Conservation (phyloP, 2,888 invertebrate genomes). For the Ptychoptera albimana region DNA sequence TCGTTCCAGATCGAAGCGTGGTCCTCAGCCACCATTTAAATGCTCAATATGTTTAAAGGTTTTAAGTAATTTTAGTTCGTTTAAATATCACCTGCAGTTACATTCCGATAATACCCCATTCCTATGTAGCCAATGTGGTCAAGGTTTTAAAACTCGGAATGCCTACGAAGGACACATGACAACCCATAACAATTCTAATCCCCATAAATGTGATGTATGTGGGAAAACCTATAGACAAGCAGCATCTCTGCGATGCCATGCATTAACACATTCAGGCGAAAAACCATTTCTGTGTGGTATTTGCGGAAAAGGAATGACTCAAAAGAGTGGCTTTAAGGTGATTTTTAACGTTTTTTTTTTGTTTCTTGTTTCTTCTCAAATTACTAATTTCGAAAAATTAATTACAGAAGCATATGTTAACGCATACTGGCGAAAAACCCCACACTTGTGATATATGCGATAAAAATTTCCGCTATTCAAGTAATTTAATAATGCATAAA, state of each 20-base stretch:
- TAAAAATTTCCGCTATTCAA: conserved; percentile 25
- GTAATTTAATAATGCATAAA: conserved; percentile 26
- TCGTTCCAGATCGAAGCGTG: too few species aligned
- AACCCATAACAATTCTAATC: conserved; percentile 24
- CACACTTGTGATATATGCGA: conserved; percentile 23
- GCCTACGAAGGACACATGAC: conserved; percentile 27
- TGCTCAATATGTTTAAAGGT: conserved; percentile 23
- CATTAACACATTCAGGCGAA: conserved; percentile 23
- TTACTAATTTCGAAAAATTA: background rate
- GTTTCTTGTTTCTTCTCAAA: background rate
- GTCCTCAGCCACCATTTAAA: conserved; percentile 12
- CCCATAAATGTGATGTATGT: conserved; percentile 23
- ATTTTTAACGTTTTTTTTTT: background rate
- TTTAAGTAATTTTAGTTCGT: conserved; percentile 25
- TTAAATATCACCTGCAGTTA: conserved; percentile 27
- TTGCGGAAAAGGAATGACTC: conserved; percentile 28
- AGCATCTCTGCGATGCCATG: conserved; percentile 23
- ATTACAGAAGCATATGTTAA: conserved; percentile 23
- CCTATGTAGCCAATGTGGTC: conserved; percentile 23
- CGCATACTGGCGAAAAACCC: conserved; percentile 28
- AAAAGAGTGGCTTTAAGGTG: conserved; percentile 27
- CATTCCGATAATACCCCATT: conserved; percentile 26
- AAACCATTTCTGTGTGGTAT: conserved; percentile 25
- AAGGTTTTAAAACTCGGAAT: conserved; percentile 28
- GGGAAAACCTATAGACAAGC: conserved; percentile 25